Conservation (phyloP, 2,113 vertebrate species). For the Solenodon paradoxus region DNA sequence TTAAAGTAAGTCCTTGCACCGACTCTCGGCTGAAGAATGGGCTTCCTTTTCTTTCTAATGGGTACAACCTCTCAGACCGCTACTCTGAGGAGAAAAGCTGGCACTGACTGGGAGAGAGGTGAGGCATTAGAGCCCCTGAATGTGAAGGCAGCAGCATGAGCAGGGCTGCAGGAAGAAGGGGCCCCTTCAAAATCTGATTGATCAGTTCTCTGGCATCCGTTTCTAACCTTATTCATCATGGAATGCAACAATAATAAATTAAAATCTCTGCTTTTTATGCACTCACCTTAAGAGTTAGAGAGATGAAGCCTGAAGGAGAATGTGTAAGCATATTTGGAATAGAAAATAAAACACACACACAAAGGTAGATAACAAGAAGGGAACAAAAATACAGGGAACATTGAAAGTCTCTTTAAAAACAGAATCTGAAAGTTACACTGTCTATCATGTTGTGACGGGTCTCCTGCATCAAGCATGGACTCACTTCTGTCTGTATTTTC, state of each 20-base stretch:
- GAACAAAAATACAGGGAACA: neutral
- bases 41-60: neutral
- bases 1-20: neutral
- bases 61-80: neutral
- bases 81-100: neutral
- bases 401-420: conserved; percentile 61
- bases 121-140: neutral
- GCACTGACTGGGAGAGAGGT: neutral
- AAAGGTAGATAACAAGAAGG: neutral
- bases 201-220: neutral
- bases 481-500: neutral
- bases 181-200: conserved; percentile 26
- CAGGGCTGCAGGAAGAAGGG: neutral
- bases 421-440: conserved; percentile 58
- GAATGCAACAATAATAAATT: neutral
- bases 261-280: neutral
- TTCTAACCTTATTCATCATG: conserved; percentile 16
- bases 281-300: neutral
- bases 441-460: conserved; percentile 29
- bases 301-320: neutral
- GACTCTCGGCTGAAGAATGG: neutral
- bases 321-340: neutral
- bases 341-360: too few species aligned
- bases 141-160: neutral
- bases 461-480: neutral